phyloP scores from a whole-genome alignment of 2,113 vertebrate genomes.

The Epinephelus moara region DNA sequence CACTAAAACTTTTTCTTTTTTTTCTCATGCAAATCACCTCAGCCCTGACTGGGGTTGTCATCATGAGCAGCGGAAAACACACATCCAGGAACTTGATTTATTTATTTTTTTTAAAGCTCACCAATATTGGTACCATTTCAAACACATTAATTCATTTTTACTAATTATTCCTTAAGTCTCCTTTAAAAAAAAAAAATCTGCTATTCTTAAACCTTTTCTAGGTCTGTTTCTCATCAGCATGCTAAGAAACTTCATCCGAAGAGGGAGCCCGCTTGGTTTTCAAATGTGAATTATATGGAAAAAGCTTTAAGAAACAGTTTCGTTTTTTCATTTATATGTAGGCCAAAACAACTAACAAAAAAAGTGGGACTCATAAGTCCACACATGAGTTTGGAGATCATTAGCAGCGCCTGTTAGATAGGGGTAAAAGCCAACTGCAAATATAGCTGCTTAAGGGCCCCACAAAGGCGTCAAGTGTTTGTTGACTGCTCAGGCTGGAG shows the following conservation, averaged over 20 bases:
- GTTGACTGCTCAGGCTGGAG: slow-evolving; percentile 89
- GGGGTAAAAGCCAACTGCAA: slow-evolving; percentile 88
- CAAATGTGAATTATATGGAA: slow-evolving; percentile 13
- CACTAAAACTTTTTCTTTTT: slow-evolving; percentile 90
- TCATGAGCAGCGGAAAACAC: slow-evolving; percentile 87
- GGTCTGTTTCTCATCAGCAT: slow-evolving; percentile 31
- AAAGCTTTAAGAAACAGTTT: slow-evolving; percentile 7
- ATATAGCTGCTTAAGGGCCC: slow-evolving; percentile 87
- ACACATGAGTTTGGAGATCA: slow-evolving; percentile 79
- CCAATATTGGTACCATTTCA: not conserved
- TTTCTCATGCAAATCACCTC: slow-evolving; percentile 97
- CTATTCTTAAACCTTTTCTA: not conserved
- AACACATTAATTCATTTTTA: slow-evolving; percentile 51
- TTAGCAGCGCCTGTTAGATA: slow-evolving; percentile 85
- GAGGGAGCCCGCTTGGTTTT: not conserved
- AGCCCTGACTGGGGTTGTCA: slow-evolving; percentile 76
- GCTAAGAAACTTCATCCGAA: not conserved
- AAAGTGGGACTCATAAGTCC: slow-evolving; percentile 47
- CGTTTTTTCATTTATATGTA: slow-evolving; percentile 30
- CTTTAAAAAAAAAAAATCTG: not conserved
- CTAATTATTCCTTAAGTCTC: not conserved
- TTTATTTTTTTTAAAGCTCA: slow-evolving; percentile 18
- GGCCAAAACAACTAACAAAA: slow-evolving; percentile 42
- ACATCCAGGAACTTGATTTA: slow-evolving; percentile 68
- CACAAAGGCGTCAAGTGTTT: slow-evolving; percentile 94